Base-by-base conservation (phyloP, 2,888 invertebrate species). In the Atrina japonica region DNA sequence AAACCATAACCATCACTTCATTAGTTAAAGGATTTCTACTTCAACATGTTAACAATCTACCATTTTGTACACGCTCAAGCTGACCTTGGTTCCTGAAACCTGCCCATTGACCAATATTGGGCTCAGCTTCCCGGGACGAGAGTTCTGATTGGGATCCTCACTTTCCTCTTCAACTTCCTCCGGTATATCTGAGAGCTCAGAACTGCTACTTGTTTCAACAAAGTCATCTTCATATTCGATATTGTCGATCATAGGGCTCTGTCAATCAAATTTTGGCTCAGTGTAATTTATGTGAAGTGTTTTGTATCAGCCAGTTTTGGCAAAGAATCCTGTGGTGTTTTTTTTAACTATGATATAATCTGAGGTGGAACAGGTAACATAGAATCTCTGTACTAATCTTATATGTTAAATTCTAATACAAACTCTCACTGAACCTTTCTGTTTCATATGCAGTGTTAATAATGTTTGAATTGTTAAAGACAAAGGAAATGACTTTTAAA, bases 181-280 rank as follows among this genome's bases (percentile, higher is more conserved):
- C 41, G 90, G 90, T 73, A 91, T 91, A 83, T 91, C 91, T 35
- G 91, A 91, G 59, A 91, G 87, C 82, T 91, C 91, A 25, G 91
- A 90, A 63, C 82, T 83, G 81, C 86, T 87, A 53, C 78, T 82
- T 60, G 77, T 78, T 64, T 79, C 78, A 60, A 74, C 72, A 77
- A 77, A 78, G 35, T 77, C 69, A 49, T 80, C 82, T 49, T 64
- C 69, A 25, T 68, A 64, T 43, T 52, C 53, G 11, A 64, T 43
- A 64, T 53, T 53, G 52, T 53, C 52, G 11, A 52, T 40, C 53
- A 53, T 27, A 25, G 69, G 69, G 41, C 64, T 69, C 69, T 69
- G 69, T 69, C 40, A 69, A 61, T 55, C 56, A 35, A 69, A 49
- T 45, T 47, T 56, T 53, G 56, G 35, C 35, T 35, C 5, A 11